Evolutionary conservation across 1,140 invertebrate genomes (phyloP).

Genomic region (Brachionus paranguensis): DNA sequence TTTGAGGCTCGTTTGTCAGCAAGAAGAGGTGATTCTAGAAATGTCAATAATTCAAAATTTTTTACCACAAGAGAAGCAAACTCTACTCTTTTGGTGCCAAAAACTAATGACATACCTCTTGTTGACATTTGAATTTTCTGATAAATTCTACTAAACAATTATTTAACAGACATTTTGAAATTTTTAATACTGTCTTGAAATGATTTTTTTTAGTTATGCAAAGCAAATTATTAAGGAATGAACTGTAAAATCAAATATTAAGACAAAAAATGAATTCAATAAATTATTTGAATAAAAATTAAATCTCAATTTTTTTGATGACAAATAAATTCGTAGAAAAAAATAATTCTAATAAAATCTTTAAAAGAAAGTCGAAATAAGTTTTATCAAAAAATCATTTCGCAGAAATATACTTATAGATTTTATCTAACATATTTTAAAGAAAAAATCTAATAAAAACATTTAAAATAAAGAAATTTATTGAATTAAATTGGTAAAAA

Average conservation of each 20-base stretch:
- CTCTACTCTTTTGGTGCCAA: neutral
- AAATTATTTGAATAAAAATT: neutral
- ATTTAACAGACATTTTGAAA: neutral
- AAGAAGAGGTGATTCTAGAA: neutral
- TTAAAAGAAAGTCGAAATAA: too few species aligned
- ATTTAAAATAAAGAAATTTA: too few species aligned
- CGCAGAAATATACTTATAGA: too few species aligned
- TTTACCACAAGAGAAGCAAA: neutral
- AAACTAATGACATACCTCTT: neutral
- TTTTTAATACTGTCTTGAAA: neutral
- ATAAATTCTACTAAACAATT: neutral
- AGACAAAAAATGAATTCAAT: neutral
- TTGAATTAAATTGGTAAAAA: too few species aligned
- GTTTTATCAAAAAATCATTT: too few species aligned
- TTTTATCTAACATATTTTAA: too few species aligned
- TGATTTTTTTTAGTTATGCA: neutral
- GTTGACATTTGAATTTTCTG: neutral
- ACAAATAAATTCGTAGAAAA: too few species aligned
- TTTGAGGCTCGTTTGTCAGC: constrained; percentile 37
- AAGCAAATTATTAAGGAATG: neutral
- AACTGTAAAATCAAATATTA: too few species aligned
- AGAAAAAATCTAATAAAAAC: too few species aligned
- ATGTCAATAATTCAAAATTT: neutral
- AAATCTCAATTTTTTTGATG: too few species aligned
- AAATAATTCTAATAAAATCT: too few species aligned